Evolutionary conservation across 2,113 vertebrate genomes (phyloP).

Genomic region (Cynocephalus volans): DNA sequence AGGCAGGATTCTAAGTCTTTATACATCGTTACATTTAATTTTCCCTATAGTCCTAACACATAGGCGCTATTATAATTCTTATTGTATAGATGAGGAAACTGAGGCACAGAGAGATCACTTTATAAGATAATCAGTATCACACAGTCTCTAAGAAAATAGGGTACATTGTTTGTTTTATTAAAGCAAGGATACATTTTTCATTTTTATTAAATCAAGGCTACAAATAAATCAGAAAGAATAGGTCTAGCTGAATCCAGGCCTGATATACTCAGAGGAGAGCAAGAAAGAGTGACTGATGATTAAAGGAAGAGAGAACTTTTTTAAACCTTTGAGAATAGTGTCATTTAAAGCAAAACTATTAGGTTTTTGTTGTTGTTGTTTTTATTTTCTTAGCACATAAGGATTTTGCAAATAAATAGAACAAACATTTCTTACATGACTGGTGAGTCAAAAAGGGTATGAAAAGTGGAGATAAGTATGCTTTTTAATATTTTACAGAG

Average conservation of each 20-base stretch:
- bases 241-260: neutral
- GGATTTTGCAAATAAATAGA: constrained; percentile 26
- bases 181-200: constrained; percentile 12
- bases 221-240: neutral
- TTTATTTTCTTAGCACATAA: neutral
- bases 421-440: constrained; percentile 63
- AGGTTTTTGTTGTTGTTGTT: neutral
- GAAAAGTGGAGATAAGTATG: constrained; percentile 77
- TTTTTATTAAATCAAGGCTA: neutral
- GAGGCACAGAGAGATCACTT: neutral
- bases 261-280: constrained; percentile 2
- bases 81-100: neutral
- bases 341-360: constrained; percentile 42
- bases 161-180: constrained; percentile 25
- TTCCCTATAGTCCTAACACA: neutral
- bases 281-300: constrained; percentile 32
- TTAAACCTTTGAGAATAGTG: constrained; percentile 41
- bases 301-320: constrained; percentile 23
- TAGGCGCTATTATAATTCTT: neutral
- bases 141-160: constrained; percentile 39
- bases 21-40: neutral
- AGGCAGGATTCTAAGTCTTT: neutral
- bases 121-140: neutral
- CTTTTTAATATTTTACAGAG: constrained; percentile 79
- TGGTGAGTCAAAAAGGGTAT: constrained; percentile 59